Evolutionary conservation across 2,113 vertebrate species (phyloP).

Genomic region (Zapornia atra): DNA sequence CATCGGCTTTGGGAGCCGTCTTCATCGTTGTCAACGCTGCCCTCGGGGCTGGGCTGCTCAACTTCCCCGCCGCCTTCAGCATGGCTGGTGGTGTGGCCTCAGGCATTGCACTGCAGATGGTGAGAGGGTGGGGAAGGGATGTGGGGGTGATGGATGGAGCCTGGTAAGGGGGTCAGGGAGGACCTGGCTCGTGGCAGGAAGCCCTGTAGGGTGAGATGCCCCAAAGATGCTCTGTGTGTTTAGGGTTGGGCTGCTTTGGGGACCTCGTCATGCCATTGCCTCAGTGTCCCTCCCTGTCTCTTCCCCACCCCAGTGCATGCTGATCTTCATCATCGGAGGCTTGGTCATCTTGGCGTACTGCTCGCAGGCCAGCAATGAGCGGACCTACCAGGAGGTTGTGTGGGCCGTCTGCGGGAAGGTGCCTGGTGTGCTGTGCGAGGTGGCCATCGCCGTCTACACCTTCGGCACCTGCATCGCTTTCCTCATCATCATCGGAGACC

Average conservation of each 20-base stretch:
- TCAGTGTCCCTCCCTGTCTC: neutral
- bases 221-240: neutral
- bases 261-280: neutral
- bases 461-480: slow-evolving; percentile 98
- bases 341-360: slow-evolving; percentile 95
- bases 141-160: rapidly evolving
- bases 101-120: slow-evolving; percentile 89
- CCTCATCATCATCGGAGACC: slow-evolving; percentile 98
- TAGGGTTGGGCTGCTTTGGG: neutral
- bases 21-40: slow-evolving; percentile 98
- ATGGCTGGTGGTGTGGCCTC: slow-evolving; percentile 89
- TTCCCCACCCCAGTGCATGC: slow-evolving; percentile 81
- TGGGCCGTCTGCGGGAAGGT: slow-evolving; percentile 91
- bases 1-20: slow-evolving; percentile 82
- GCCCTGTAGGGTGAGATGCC: too few species aligned
- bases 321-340: slow-evolving; percentile 94
- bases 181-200: neutral
- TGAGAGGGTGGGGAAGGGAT: slow-evolving; percentile 51
- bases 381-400: slow-evolving; percentile 96
- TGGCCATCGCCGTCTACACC: slow-evolving; percentile 92
- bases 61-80: slow-evolving; percentile 95
- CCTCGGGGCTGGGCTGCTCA: slow-evolving; percentile 92
- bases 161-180: neutral
- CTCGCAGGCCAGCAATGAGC: slow-evolving; percentile 91
- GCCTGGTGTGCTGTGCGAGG: slow-evolving; percentile 87